A percentile compares a stretch with the other conserved stretches of the same genome.
Conservation (phyloP, 1,140 invertebrate genomes). For the Scylla paramamosain region DNA sequence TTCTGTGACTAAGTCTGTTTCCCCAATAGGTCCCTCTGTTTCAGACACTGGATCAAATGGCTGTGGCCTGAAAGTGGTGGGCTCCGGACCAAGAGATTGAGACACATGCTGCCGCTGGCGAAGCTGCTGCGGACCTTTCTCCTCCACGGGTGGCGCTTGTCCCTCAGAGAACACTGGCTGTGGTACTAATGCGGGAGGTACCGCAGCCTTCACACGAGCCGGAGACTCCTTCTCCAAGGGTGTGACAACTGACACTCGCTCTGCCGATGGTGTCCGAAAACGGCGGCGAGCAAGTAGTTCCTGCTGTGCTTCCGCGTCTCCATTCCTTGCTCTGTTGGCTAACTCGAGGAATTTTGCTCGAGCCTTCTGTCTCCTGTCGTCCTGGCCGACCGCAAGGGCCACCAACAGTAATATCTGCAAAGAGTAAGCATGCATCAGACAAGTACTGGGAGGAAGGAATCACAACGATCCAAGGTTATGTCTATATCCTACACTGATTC, state of each 20-base stretch:
- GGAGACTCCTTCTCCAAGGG: not conserved
- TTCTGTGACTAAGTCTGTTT: not conserved
- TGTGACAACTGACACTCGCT: constrained; percentile 28
- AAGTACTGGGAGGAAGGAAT: too few relatives aligned
- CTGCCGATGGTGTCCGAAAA: not conserved
- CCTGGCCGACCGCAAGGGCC: constrained; percentile 35
- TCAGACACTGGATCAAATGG: constrained; percentile 31
- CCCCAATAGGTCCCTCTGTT: not conserved
- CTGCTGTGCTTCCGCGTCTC: constrained; percentile 56
- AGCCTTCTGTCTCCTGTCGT: not conserved
- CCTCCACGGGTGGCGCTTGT: not conserved
- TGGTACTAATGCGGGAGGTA: constrained; percentile 36
- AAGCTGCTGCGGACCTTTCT: not conserved
- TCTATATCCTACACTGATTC: too few relatives aligned
- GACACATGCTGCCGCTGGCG: not conserved
- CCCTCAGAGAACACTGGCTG: not conserved
- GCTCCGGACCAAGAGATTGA: not conserved
- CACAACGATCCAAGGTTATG: too few relatives aligned
- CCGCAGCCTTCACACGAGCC: constrained; percentile 41
- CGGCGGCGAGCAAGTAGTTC: constrained; percentile 60
- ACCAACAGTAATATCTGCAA: constrained; percentile 59
- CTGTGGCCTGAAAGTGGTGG: constrained; percentile 49
- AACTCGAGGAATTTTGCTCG: constrained; percentile 58
- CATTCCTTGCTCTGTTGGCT: constrained; percentile 54
- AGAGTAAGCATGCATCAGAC: not conserved